Evolutionary conservation across 2,113 vertebrate species (phyloP).

Genomic region (Porphyrio hochstetteri): DNA sequence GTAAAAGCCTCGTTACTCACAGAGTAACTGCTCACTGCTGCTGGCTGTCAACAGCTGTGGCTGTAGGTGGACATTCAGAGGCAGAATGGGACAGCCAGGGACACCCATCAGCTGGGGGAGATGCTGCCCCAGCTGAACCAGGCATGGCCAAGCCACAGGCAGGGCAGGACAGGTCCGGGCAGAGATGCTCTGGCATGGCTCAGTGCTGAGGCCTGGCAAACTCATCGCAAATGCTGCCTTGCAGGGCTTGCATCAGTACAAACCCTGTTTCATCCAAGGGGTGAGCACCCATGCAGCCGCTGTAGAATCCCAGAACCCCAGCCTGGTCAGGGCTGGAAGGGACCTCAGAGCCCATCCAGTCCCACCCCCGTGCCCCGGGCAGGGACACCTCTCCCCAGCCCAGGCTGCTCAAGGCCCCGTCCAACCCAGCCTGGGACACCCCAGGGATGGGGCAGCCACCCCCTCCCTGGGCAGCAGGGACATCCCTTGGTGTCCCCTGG

Average conservation of each 20-base stretch:
- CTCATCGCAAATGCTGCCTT: rapidly evolving
- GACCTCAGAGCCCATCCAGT: too few relatives aligned
- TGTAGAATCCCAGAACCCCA: too few relatives aligned
- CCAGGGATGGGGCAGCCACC: too few relatives aligned
- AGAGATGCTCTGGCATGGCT: neutral
- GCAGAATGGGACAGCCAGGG: too few relatives aligned
- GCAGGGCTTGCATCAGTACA: neutral
- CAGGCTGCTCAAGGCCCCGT: too few relatives aligned
- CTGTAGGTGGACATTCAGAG: too few relatives aligned
- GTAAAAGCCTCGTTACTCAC: neutral
- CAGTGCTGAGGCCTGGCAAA: neutral
- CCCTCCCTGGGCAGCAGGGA: neutral
- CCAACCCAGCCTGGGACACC: too few relatives aligned
- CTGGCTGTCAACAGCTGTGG: neutral
- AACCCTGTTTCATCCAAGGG: too few relatives aligned
- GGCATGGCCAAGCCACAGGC: neutral
- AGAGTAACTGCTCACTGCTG: neutral
- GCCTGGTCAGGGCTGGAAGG: too few relatives aligned
- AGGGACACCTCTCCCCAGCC: too few relatives aligned
- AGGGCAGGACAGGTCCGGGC: neutral
- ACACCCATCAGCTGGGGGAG: rapidly evolving
- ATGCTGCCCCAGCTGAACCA: too few relatives aligned
- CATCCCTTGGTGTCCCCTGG: neutral
- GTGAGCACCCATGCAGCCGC: rapidly evolving
- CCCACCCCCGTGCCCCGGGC: too few relatives aligned